Conservation (phyloP, 2,797 vertebrate genomes). For the Staurois parvus region DNA sequence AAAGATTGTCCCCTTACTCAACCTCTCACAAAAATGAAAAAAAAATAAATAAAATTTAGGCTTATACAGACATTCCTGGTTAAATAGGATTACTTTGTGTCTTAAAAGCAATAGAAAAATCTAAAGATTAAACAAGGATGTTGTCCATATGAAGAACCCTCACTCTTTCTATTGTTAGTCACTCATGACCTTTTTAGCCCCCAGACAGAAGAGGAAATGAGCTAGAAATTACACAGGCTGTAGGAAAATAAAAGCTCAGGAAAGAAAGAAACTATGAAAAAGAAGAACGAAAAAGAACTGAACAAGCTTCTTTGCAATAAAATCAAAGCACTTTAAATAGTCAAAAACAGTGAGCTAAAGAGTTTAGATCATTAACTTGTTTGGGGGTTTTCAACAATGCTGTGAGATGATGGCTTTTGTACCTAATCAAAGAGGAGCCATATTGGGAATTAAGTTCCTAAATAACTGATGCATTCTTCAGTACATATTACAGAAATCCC, state of each 20-base stretch:
- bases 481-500: conserved; percentile 82
- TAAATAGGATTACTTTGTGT: conserved; percentile 28
- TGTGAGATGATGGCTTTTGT: conserved; percentile 87
- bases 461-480: conserved; percentile 81
- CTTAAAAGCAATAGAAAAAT: conserved; percentile 34
- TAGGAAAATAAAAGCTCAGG: conserved; percentile 69
- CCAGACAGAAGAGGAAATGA: conserved; percentile 72
- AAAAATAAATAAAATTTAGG: too few species aligned
- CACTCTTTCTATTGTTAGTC: conserved; percentile 67
- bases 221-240: conserved; percentile 71
- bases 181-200: conserved; percentile 69
- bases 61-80: conserved; percentile 18
- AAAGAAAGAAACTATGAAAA: conserved; percentile 64
- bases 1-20: not conserved
- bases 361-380: conserved; percentile 92
- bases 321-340: conserved; percentile 77
- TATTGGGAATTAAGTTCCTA: conserved; percentile 83
- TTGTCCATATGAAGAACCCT: conserved; percentile 61
- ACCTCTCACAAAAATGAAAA: conserved; percentile 30
- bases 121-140: conserved; percentile 47
- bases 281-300: conserved; percentile 72
- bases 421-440: conserved; percentile 81
- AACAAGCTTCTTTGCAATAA: conserved; percentile 73
- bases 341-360: conserved; percentile 77
- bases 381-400: conserved; percentile 86